phyloP scores from a whole-genome alignment of 2,888 invertebrate genomes.

The Theretra japonica region DNA sequence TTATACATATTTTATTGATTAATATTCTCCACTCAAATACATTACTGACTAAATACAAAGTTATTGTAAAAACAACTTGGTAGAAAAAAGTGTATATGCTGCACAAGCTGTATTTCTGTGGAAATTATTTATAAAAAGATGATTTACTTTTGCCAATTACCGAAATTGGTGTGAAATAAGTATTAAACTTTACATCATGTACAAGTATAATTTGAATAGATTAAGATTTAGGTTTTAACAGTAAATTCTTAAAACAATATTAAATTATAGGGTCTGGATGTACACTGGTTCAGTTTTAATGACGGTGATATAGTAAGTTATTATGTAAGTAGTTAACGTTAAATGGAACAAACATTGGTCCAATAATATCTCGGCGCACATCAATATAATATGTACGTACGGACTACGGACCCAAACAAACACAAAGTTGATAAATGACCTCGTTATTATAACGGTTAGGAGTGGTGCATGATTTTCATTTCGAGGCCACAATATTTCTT shows the following conservation, averaged over 20 bases:
- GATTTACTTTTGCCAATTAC: no score
- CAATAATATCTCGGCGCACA: slow-evolving; percentile 36
- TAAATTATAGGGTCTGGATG: not conserved
- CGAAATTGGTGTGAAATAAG: no score
- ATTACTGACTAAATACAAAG: not conserved
- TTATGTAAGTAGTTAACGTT: not conserved
- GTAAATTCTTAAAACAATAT: not conserved
- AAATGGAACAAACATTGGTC: not conserved
- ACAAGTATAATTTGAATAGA: no score
- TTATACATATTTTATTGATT: slow-evolving; percentile 7
- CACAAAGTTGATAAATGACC: slow-evolving; percentile 80
- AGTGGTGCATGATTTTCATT: slow-evolving; percentile 79
- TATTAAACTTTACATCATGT: no score
- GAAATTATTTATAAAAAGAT: not conserved
- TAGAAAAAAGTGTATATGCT: slow-evolving; percentile 3
- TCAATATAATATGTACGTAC: slow-evolving; percentile 54
- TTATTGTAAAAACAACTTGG: not conserved
- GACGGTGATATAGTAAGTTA: not conserved
- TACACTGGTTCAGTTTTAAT: not conserved
- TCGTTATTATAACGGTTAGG: slow-evolving; percentile 82
- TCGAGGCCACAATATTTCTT: slow-evolving; percentile 78
- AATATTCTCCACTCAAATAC: slow-evolving; percentile 4
- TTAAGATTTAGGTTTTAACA: no score
- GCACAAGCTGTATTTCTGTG: slow-evolving; percentile 11
- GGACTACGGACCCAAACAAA: slow-evolving; percentile 75